Base-by-base conservation (phyloP, 1,140 invertebrate species). In the Brachionus calyciflorus region DNA sequence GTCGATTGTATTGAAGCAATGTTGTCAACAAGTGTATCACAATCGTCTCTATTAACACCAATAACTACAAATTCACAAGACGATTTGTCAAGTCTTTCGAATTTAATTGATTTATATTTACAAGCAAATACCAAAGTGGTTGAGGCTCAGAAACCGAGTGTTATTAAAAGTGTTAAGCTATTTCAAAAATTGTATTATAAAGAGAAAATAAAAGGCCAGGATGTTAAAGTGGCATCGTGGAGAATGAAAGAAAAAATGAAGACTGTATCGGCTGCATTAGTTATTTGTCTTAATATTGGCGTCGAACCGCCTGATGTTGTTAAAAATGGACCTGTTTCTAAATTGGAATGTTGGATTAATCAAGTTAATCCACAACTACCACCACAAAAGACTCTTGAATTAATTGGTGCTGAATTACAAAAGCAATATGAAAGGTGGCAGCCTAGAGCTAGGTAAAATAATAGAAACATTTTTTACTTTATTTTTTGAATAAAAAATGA, bases 301-400 rank as follows among this genome's bases (percentile, higher is more conserved):
- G 96, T 99, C 5, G 97, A 99, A 86, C 96, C 97, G 37, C 96
- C 96, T 7, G 96, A 99, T 85, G 90, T 98, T 77, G 90, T 97
- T 1, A 98, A 98, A 85, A 96, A 94, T 10, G 91, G 94, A 80
- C 96, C 96, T 0, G 97, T 95, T 86, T 94, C 97, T 0, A 87
- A 93, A 14, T 85, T 97, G 19, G 94, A 99, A 83, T 97, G 94
- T 81, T 99, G 97, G 97, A 93, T 96, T 81, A 92, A 89, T 80
- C 88, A 88, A n/a, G 10, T 41, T 24, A 79, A 91, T 46, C 90
- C 91, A 0, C 88, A 93, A 83, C 92, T 92, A 69, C 90, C 93
- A n/a, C 40, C 60, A 21, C 90, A 91, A 78, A 97, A 98, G 87
- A 93, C 95, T 0, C 84, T 98, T 79, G 94, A 99, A 83, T 89